Evolutionary conservation across 2,113 vertebrate genomes (phyloP), one percentile per base, ranked within the genome.

Genomic region (Barnardius zonarius): DNA sequence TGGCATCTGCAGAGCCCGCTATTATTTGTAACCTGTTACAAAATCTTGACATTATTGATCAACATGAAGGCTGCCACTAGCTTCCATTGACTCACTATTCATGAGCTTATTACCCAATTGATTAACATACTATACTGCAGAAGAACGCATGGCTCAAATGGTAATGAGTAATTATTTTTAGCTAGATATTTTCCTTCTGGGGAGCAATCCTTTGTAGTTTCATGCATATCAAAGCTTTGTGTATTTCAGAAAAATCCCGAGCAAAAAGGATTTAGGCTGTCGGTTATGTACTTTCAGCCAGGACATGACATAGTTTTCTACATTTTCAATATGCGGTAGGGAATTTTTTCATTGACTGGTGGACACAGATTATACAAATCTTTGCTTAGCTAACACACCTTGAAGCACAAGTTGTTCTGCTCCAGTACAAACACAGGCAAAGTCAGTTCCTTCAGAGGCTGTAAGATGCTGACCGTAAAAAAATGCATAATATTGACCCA

Each of bases 31-130:
- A 88, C 63, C 46, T 30, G 20, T 85, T 91, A 79, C 39, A 95
- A 94, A 93, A 77, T 44, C 81, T 92, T 79, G 67, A 64, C 46
- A 10, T 76, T 85, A 86, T 49, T 72, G 94, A 96, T 83, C 67
- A 75, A 74, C 20, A 31, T 39, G 35, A 90, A 49, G 59, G 83
- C 62, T 93, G 62, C 83, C 72, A 88, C 18, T 63, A 83, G 74
- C 54, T 94, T 90, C 83, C 85, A 85, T 41, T 88, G 74, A 85
- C 83, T 96, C 87, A 51, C 78, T 82, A 43, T 88, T 86, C 73
- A 67, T 46, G 72, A 94, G 66, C 6, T 3, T 83, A 85, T 92
- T 90, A 83, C 51, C 84, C 33, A 49, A 90, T 39, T 39, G 90
- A 93, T 92, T 81, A 92, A 41, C 64, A 43, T 39, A 35, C 31